Evolutionary conservation across 1,140 invertebrate genomes (phyloP).

Genomic region (Tenebrio molitor): DNA sequence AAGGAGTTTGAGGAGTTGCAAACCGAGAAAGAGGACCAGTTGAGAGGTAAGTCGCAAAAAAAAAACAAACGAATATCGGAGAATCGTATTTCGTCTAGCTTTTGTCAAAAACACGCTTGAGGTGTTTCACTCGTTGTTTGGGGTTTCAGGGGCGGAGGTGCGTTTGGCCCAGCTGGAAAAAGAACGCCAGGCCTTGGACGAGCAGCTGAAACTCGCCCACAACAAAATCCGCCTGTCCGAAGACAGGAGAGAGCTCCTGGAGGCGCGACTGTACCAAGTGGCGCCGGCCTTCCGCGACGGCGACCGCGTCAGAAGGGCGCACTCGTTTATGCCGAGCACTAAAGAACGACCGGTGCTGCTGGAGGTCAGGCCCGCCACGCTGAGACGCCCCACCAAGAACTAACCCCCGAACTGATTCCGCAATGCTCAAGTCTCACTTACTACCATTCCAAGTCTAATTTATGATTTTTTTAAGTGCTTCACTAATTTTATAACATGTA

Average conservation of each 20-base stretch:
- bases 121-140: neutral
- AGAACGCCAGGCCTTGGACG: slow-evolving; percentile 76
- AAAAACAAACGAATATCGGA: no score
- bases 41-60: slow-evolving; percentile 70
- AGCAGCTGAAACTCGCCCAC: slow-evolving; percentile 75
- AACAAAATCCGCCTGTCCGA: slow-evolving; percentile 78
- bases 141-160: slow-evolving; percentile 74
- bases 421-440: slow-evolving; percentile 27
- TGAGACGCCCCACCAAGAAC: slow-evolving; percentile 47
- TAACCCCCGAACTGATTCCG: slow-evolving; percentile 15
- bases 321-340: slow-evolving; percentile 73
- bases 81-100: no score
- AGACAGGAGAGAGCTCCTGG: slow-evolving; percentile 75
- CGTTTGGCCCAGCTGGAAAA: slow-evolving; percentile 77
- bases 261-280: slow-evolving; percentile 71
- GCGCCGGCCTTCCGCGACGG: slow-evolving; percentile 60
- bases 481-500: slow-evolving; percentile 29
- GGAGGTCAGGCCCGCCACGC: slow-evolving; percentile 60
- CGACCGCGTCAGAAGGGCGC: slow-evolving; percentile 70
- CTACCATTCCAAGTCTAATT: neutral
- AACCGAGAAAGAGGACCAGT: slow-evolving; percentile 78
- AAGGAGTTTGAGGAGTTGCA: slow-evolving; percentile 80
- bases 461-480: neutral
- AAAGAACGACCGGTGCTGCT: slow-evolving; percentile 67
- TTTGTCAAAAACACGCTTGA: no score